Percentiles rank a stretch among this genome's conserved stretches.
phyloP scores from a whole-genome alignment of 1,140 invertebrate species.

The Pemphigus obesinymphae region DNA sequence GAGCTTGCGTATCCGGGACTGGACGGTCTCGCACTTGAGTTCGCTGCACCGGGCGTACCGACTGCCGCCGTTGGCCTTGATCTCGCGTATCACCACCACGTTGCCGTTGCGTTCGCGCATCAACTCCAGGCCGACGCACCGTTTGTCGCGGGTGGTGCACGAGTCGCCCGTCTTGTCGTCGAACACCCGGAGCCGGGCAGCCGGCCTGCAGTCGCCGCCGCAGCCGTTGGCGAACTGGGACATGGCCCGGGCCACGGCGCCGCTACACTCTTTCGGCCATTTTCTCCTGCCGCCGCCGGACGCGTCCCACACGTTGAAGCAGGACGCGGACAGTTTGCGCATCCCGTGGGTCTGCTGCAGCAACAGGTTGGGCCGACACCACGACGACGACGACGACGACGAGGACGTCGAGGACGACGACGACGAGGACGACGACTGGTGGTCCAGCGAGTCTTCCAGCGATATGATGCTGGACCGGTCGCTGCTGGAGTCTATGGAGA shows the following conservation, averaged over 20 bases:
- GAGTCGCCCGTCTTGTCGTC: background rate
- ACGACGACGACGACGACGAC: slow-evolving; percentile 47
- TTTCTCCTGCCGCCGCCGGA: slow-evolving; percentile 49
- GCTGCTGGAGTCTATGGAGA: slow-evolving; percentile 57
- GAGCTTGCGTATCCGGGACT: slow-evolving; percentile 55
- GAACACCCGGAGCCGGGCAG: slow-evolving; percentile 50
- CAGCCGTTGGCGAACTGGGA: slow-evolving; percentile 51
- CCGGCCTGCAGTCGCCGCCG: slow-evolving; percentile 46
- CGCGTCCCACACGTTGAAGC: slow-evolving; percentile 48
- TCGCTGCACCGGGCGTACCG: slow-evolving; percentile 55
- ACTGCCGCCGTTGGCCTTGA: slow-evolving; percentile 54
- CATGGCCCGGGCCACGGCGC: slow-evolving; percentile 54
- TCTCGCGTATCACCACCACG: slow-evolving; percentile 56
- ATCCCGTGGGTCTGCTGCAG: background rate
- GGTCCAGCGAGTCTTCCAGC: slow-evolving; percentile 56
- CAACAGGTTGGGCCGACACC: background rate
- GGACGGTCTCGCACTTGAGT: slow-evolving; percentile 56
- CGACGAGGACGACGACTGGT: slow-evolving; percentile 42
- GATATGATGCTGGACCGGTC: slow-evolving; percentile 57
- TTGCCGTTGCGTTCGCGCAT: slow-evolving; percentile 50
- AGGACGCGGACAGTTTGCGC: slow-evolving; percentile 44
- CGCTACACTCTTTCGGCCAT: slow-evolving; percentile 54
- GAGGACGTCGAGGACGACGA: background rate
- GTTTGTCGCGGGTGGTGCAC: background rate
- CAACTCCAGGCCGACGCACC: slow-evolving; percentile 45